Percentiles rank a stretch among this genome's conserved stretches.
These are phyloP conservation scores for Lanius collurio DNA, from an alignment of 2,113 vertebrate genomes.

Conservation along the genomic window DNA sequence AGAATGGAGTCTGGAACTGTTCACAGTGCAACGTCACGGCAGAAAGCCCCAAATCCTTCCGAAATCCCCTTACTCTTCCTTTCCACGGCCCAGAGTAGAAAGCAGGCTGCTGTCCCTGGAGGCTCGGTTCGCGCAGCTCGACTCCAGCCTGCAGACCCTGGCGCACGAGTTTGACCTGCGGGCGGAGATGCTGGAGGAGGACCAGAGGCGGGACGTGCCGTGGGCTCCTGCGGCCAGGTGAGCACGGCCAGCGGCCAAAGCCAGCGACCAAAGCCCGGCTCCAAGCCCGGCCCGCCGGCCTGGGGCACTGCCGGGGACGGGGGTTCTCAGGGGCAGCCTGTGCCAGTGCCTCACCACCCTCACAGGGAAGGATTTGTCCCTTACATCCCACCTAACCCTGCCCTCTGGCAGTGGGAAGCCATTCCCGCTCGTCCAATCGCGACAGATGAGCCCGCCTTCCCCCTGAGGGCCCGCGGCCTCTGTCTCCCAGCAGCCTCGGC, in stretches of 20 bases:
- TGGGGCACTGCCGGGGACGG: neutral
- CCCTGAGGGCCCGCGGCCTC: neutral
- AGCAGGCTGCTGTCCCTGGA: constrained; percentile 65
- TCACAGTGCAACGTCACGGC: fast-evolving
- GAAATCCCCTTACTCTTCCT: neutral
- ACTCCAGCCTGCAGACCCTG: constrained; percentile 58
- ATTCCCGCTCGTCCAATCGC: fast-evolving
- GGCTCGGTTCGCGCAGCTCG: constrained; percentile 66
- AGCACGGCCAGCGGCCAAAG: neutral
- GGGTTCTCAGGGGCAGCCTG: fast-evolving
- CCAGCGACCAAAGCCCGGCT: neutral
- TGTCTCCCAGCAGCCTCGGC: neutral
- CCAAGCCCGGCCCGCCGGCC: neutral
- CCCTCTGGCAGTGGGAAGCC: fast-evolving
- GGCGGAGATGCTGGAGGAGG: neutral
- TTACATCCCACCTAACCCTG: fast-evolving
- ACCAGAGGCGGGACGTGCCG: constrained; percentile 1
- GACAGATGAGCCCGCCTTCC: fast-evolving
- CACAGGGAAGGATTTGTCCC: neutral
- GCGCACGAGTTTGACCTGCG: constrained; percentile 58
- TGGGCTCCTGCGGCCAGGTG: constrained; percentile 57
- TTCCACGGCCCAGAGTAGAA: constrained; percentile 62
- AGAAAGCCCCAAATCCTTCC: neutral
- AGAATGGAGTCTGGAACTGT: neutral
- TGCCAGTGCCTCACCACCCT: neutral